phyloP scores from a whole-genome alignment of 2,888 invertebrate species.

The Parnassius mnemosyne region DNA sequence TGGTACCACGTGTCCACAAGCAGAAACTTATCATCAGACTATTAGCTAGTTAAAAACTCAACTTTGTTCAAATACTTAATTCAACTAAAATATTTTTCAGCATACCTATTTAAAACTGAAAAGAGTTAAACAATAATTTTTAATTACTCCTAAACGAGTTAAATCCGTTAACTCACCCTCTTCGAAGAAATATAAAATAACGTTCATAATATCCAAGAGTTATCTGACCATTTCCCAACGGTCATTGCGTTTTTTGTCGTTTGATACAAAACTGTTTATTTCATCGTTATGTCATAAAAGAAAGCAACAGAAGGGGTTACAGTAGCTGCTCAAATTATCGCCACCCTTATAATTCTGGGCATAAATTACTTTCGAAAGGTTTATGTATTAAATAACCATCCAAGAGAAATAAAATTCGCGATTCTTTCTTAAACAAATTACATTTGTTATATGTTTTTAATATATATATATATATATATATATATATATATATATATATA shows the following conservation, averaged over 20 bases:
- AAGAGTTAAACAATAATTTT: too few species aligned
- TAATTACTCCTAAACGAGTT: too few species aligned
- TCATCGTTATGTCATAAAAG: slow-evolving; percentile 56
- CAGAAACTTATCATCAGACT: too few species aligned
- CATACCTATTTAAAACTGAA: too few species aligned
- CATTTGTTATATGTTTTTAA: too few species aligned
- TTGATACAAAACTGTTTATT: slow-evolving; percentile 38
- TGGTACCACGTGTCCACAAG: too few species aligned
- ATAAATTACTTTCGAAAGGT: slow-evolving; percentile 39
- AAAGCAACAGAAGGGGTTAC: slow-evolving; percentile 52
- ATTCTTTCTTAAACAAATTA: neutral
- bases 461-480: too few species aligned
- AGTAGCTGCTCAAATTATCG: slow-evolving; percentile 45
- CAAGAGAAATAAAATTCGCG: neutral
- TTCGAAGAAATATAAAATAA: slow-evolving; percentile 16
- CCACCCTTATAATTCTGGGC: slow-evolving; percentile 43
- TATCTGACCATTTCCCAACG: slow-evolving; percentile 64
- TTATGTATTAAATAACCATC: slow-evolving; percentile 2
- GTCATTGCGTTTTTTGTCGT: slow-evolving; percentile 50
- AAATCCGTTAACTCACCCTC: slow-evolving; percentile 14
- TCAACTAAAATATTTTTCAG: too few species aligned
- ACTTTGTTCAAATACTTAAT: too few species aligned
- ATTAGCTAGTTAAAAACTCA: too few species aligned
- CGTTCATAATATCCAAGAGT: slow-evolving; percentile 35
- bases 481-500: too few species aligned